Evolutionary conservation across 2,888 invertebrate species (phyloP).

Genomic region (Geophilus truncorum): DNA sequence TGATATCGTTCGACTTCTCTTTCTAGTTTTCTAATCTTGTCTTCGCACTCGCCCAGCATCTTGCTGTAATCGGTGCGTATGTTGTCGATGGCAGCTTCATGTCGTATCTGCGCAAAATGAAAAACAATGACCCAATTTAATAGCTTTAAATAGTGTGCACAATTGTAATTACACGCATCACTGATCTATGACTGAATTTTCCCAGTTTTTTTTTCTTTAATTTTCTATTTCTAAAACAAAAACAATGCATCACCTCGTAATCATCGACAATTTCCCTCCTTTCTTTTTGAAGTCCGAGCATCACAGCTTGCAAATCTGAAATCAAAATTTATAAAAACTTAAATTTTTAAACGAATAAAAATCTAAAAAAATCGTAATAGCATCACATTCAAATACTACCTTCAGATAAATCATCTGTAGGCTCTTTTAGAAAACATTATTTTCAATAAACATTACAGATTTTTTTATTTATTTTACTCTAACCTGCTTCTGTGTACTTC

Average conservation of each 20-base stretch:
- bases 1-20: slow-evolving; percentile 58
- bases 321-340: background rate
- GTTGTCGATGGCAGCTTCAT: slow-evolving; percentile 40
- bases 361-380: background rate
- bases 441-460: background rate
- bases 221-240: no score
- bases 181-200: background rate
- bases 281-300: slow-evolving; percentile 50
- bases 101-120: slow-evolving; percentile 41
- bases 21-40: slow-evolving; percentile 50
- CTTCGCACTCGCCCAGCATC: slow-evolving; percentile 48
- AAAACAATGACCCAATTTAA: background rate
- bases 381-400: background rate
- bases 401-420: background rate
- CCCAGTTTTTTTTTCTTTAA: no score
- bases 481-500: background rate
- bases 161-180: background rate
- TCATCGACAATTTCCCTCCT: slow-evolving; percentile 48
- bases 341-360: background rate
- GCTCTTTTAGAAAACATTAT: background rate
- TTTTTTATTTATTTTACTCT: background rate
- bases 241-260: slow-evolving; percentile 13
- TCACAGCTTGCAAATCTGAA: slow-evolving; percentile 46
- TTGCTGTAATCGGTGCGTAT: slow-evolving; percentile 48
- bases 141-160: background rate